phyloP scores from a whole-genome alignment of 2,888 invertebrate genomes.

The Euzetes globulus region DNA sequence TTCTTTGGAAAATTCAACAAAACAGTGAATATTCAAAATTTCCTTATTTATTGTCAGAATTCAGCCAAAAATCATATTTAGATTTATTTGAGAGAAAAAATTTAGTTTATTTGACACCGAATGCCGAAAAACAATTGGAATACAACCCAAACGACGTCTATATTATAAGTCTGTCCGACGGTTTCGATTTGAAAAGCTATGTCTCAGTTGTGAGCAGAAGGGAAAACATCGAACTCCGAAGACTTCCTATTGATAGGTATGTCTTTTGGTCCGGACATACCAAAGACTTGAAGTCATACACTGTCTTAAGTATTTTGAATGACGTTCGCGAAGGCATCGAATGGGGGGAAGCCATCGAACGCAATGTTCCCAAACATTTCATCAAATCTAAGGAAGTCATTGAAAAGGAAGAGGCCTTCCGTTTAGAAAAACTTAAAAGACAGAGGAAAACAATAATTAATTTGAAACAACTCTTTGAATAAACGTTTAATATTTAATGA shows the following conservation, averaged over 20 bases:
- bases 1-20: not conserved
- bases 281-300: not conserved
- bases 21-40: not conserved
- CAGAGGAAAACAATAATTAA: not conserved
- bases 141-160: not conserved
- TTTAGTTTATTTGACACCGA: conserved; percentile 3
- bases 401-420: not conserved
- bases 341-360: conserved; percentile 9
- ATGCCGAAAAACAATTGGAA: not conserved
- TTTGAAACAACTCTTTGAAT: not conserved
- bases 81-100: not conserved
- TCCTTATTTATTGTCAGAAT: conserved; percentile 2
- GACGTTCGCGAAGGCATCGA: not conserved
- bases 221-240: not conserved
- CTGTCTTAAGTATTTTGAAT: conserved; percentile 4
- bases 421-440: not conserved
- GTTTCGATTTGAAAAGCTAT: not conserved
- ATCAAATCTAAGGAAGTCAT: not conserved
- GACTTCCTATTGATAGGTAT: not conserved
- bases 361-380: not conserved
- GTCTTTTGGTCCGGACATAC: conserved; percentile 1
- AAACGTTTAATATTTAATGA: not conserved
- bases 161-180: not conserved
- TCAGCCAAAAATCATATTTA: conserved; percentile 12
- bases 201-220: not conserved